Percentiles rank a stretch among this genome's conserved stretches.
phyloP scores from a whole-genome alignment of 2,113 vertebrate genomes.

The Channa maculata region DNA sequence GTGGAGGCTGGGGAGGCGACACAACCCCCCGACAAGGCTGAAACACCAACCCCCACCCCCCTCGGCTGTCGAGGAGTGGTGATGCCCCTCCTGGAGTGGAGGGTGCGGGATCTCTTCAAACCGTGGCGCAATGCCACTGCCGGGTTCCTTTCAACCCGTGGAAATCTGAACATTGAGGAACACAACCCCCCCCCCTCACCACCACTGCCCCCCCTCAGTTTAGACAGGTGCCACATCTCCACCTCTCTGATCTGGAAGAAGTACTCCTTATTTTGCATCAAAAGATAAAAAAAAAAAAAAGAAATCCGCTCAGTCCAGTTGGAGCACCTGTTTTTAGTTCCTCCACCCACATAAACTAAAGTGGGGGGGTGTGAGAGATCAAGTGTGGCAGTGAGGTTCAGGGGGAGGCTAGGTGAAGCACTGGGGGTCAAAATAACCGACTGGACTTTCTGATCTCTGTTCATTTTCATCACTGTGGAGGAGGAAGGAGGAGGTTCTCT shows the following conservation, averaged over 20 bases:
- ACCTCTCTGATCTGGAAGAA: slow-evolving; percentile 23
- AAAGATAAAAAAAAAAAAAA: neutral
- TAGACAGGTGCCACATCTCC: slow-evolving; percentile 33
- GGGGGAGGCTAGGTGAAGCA: slow-evolving; percentile 73
- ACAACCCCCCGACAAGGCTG: slow-evolving; percentile 70
- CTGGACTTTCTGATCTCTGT: slow-evolving; percentile 63
- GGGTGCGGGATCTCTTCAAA: slow-evolving; percentile 87
- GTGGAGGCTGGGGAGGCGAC: slow-evolving; percentile 88
- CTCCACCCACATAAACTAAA: slow-evolving; percentile 28
- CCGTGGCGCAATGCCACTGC: slow-evolving; percentile 72
- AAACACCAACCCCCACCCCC: slow-evolving; percentile 70
- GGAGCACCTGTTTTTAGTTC: slow-evolving; percentile 54
- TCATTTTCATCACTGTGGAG: slow-evolving; percentile 58
- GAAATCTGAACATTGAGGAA: slow-evolving; percentile 62
- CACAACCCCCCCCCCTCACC: slow-evolving; percentile 67
- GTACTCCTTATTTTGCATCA: slow-evolving; percentile 2
- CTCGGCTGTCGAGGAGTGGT: slow-evolving; percentile 73
- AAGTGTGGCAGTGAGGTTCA: slow-evolving; percentile 51
- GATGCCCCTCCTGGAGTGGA: slow-evolving; percentile 86
- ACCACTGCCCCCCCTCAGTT: slow-evolving; percentile 79
- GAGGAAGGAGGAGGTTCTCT: slow-evolving; percentile 31
- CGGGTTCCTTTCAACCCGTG: slow-evolving; percentile 51
- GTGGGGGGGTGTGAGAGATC: neutral
- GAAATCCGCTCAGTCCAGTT: slow-evolving; percentile 17
- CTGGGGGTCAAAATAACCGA: slow-evolving; percentile 43